A percentile compares a stretch with the other conserved stretches of the same genome.
Evolutionary conservation across 1,140 invertebrate species (phyloP).

Genomic region (Steinernema khuongi): DNA sequence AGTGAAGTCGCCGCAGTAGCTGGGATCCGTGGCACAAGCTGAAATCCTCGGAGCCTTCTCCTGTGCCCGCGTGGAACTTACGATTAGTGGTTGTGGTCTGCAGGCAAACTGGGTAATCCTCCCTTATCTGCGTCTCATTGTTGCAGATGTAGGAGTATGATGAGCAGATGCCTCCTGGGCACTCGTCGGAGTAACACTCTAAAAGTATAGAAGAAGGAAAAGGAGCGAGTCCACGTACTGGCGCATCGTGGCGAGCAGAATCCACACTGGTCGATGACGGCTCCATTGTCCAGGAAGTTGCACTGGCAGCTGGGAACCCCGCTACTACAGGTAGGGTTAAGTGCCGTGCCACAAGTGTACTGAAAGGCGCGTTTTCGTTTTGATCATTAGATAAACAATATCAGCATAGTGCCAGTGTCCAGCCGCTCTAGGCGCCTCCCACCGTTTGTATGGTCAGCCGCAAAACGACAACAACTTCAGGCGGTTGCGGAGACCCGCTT

Average conservation of each 20-base stretch:
- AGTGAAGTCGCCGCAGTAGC: background rate
- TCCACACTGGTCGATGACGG: background rate
- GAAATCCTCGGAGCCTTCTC: background rate
- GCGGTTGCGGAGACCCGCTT: too few species aligned
- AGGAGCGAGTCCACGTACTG: background rate
- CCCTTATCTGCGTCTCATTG: background rate
- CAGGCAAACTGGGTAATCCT: background rate
- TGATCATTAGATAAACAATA: too few species aligned
- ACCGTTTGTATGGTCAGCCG: too few species aligned
- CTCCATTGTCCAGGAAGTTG: background rate
- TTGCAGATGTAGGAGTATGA: background rate
- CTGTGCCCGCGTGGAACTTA: background rate
- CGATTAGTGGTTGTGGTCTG: background rate
- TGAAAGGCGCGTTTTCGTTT: background rate
- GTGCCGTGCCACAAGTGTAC: background rate
- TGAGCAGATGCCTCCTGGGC: background rate
- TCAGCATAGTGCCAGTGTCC: too few species aligned
- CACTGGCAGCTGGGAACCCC: background rate
- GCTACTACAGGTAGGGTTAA: background rate
- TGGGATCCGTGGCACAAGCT: background rate
- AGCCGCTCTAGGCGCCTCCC: too few species aligned
- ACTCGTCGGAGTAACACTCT: background rate
- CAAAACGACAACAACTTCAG: too few species aligned
- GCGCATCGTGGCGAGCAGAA: background rate
- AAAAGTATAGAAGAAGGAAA: background rate